These are phyloP conservation scores for Brachionus paranguensis DNA, from an alignment of 1,140 invertebrate genomes.

Conservation along the genomic window DNA sequence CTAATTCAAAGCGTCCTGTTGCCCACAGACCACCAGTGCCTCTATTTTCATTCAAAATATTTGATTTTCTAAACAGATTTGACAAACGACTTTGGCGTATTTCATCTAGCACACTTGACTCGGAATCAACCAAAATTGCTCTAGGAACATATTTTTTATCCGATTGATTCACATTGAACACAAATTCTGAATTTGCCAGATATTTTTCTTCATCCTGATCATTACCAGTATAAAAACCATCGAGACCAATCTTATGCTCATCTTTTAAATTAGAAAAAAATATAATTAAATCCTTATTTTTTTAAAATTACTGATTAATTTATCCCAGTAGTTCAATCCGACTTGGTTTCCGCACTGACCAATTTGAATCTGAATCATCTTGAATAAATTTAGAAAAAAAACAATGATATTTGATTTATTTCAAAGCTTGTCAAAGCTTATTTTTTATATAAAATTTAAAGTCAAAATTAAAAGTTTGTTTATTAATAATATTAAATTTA, in stretches of 20 bases:
- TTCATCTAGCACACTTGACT: neutral
- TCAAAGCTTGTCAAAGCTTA: neutral
- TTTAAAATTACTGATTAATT: neutral
- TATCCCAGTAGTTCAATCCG: neutral
- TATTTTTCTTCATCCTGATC: neutral
- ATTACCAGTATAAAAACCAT: neutral
- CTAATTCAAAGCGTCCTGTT: neutral
- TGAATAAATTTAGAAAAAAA: neutral
- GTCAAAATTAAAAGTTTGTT: neutral
- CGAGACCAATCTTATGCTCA: neutral
- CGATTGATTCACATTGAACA: neutral
- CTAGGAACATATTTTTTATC: neutral
- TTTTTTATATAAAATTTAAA: neutral
- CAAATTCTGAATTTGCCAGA: neutral
- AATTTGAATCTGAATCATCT: conserved; percentile 2
- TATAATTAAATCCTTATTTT: too few species aligned
- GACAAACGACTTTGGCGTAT: neutral
- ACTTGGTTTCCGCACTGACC: neutral
- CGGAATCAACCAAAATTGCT: neutral
- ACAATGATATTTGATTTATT: neutral
- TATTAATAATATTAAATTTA: neutral
- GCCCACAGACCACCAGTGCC: neutral
- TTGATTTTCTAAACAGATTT: neutral
- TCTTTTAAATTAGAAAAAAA: neutral
- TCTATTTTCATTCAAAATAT: neutral